phyloP scores from a whole-genome alignment of 2,797 vertebrate species.

The Coracias cyanogaster region DNA sequence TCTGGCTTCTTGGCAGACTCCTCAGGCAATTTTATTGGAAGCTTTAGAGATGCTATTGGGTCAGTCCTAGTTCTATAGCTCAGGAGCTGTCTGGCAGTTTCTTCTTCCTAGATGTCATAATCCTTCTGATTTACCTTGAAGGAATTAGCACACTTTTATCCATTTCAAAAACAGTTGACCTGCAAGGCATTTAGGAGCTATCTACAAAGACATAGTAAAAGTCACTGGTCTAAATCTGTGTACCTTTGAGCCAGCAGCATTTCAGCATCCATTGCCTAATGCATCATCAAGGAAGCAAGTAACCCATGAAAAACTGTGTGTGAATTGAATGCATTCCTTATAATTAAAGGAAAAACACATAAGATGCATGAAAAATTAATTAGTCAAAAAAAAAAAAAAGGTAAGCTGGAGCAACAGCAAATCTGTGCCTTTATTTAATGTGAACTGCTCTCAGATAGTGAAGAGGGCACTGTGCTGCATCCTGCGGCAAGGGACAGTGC shows the following conservation, averaged over 20 bases:
- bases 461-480: background rate
- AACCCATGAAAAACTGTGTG: background rate
- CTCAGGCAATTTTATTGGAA: constrained; percentile 75
- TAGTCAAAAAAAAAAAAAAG: background rate
- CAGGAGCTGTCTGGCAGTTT: constrained; percentile 48
- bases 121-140: constrained; percentile 50
- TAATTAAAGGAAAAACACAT: background rate
- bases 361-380: background rate
- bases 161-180: constrained; percentile 45
- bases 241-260: background rate
- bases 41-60: constrained; percentile 71
- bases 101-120: constrained; percentile 54
- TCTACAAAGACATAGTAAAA: background rate
- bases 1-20: constrained; percentile 83
- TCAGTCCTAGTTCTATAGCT: constrained; percentile 69
- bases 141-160: constrained; percentile 45
- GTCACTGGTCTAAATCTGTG: constrained; percentile 11
- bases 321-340: background rate
- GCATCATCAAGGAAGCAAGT: background rate
- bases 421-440: background rate
- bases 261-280: background rate
- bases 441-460: background rate
- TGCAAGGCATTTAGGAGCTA: constrained; percentile 29
- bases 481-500: background rate
- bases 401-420: background rate